These are phyloP conservation scores for Pollenia amentaria DNA, from an alignment of 2,888 invertebrate species.

Conservation along the genomic window DNA sequence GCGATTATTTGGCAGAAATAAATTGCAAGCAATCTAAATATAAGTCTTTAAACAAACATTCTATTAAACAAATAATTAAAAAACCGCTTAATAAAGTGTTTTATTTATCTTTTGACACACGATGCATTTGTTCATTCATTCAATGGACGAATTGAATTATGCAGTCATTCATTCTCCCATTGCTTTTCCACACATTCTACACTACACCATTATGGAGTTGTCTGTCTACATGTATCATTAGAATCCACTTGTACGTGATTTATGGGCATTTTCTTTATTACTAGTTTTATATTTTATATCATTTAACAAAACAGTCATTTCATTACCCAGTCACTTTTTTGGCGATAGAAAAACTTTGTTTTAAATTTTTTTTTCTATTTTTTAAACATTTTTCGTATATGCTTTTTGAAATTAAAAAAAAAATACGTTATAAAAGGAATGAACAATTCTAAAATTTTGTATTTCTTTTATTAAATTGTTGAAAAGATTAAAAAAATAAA, in stretches of 20 bases:
- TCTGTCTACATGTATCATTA: conserved; percentile 77
- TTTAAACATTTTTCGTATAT: too few relatives aligned
- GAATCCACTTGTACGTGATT: conserved; percentile 81
- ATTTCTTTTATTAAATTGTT: too few relatives aligned
- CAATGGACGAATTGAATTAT: conserved; percentile 16
- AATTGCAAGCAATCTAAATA: too few relatives aligned
- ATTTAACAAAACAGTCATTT: conserved; percentile 8
- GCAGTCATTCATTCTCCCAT: conserved; percentile 13
- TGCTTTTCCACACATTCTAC: conserved; percentile 13
- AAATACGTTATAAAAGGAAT: too few relatives aligned
- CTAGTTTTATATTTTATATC: conserved; percentile 25
- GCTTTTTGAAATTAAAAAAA: too few relatives aligned
- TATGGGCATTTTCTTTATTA: conserved; percentile 75
- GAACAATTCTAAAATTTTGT: too few relatives aligned
- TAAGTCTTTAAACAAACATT: too few relatives aligned
- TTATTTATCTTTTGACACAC: conserved; percentile 26
- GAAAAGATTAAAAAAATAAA: too few relatives aligned
- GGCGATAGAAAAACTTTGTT: neutral
- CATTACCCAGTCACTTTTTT: conserved; percentile 35
- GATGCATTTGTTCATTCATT: conserved; percentile 32
- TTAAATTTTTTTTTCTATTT: too few relatives aligned
- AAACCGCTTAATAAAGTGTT: conserved; percentile 4
- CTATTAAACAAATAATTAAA: neutral
- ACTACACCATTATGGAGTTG: conserved; percentile 10
- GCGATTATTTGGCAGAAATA: too few relatives aligned